Percentiles rank a stretch among this genome's conserved stretches.
These are phyloP conservation scores for Probaryconus sp. DNA, from an alignment of 1,140 invertebrate species.

Conservation along the genomic window DNA sequence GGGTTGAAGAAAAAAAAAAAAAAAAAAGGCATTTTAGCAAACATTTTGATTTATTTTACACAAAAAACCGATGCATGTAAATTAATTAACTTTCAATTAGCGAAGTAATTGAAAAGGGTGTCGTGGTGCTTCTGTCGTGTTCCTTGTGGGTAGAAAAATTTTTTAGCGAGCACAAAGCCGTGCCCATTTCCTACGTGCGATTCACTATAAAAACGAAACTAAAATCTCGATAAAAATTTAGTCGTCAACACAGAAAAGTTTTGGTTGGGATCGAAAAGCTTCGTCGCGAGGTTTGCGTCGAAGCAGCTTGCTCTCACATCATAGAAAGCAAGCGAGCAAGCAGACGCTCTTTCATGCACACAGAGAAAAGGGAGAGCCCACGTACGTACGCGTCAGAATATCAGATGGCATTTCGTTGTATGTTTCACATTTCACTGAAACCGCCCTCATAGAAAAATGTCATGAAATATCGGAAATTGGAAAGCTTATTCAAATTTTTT, in stretches of 20 bases:
- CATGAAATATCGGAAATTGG: slow-evolving; percentile 78
- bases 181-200: slow-evolving; percentile 21
- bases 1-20: too few species aligned
- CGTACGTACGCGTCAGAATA: slow-evolving; percentile 69
- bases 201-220: slow-evolving; percentile 36
- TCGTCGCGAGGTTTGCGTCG: slow-evolving; percentile 35
- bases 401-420: slow-evolving; percentile 77
- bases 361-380: slow-evolving; percentile 43
- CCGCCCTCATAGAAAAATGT: slow-evolving; percentile 77
- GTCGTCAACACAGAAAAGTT: slow-evolving; percentile 57
- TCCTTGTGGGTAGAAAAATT: too few species aligned
- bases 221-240: slow-evolving; percentile 59
- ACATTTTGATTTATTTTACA: too few species aligned
- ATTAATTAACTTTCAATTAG: too few species aligned
- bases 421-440: slow-evolving; percentile 75
- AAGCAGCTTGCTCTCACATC: background rate
- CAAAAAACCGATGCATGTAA: too few species aligned
- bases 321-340: slow-evolving; percentile 33
- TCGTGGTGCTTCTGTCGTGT: too few species aligned
- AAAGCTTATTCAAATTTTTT: slow-evolving; percentile 78
- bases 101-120: too few species aligned
- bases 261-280: slow-evolving; percentile 52
- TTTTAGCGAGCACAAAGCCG: slow-evolving; percentile 4
- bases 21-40: too few species aligned
- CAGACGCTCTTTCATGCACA: slow-evolving; percentile 48